Evolutionary conservation across 2,888 invertebrate species (phyloP), one percentile per base, ranked within the genome.

Genomic region (Volucella bombylans): DNA sequence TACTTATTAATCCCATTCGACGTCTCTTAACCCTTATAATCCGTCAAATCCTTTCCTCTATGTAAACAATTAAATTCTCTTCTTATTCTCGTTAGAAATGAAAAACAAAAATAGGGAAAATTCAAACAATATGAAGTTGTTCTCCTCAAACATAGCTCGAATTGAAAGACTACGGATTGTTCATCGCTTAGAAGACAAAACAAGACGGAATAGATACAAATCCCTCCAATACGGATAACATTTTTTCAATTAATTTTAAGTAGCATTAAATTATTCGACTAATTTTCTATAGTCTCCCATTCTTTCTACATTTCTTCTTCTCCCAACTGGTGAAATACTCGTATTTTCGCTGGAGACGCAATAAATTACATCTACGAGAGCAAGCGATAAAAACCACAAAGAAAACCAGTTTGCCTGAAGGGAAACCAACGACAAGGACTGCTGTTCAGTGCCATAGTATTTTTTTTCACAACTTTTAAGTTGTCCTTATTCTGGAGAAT

Each of bases 171-270:
- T 31, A 31, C 31, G 31, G 31, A 6, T 31, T 31, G 31, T 31
- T 6, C 6, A 9, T 55, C 38, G 38, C 54, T 8, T 55, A 55
- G 14, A 55, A 38, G 10, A 9, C 54, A 54, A 10, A 18, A 23
- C 11, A 23, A 10, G 11, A 52, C 23, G 9, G 8, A 12, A 14
- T 12, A 39, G 15, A 39, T 14, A 50, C 39, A 65, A 52, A 52
- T 39, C 39, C 41, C 41, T 39, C 38, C 41, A 59, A 41, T 39
- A 10, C 65, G 69, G 49, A 50, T 59, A 71, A 71, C 69, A 71
- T 71, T 71, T 71, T 49, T 71, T 52, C 71, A 71, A 61, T 71
- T 71, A 71, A 71, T 71, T 71, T 71, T 61, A 71, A 71, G 71
- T 52, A 52, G 15, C 59, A 61, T 41, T 45, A 71, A 50, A 61